Percentiles rank a stretch among this genome's conserved stretches.
These are phyloP conservation scores for Spialia ferax DNA, from an alignment of 2,888 invertebrate genomes.

Conservation along the genomic window DNA sequence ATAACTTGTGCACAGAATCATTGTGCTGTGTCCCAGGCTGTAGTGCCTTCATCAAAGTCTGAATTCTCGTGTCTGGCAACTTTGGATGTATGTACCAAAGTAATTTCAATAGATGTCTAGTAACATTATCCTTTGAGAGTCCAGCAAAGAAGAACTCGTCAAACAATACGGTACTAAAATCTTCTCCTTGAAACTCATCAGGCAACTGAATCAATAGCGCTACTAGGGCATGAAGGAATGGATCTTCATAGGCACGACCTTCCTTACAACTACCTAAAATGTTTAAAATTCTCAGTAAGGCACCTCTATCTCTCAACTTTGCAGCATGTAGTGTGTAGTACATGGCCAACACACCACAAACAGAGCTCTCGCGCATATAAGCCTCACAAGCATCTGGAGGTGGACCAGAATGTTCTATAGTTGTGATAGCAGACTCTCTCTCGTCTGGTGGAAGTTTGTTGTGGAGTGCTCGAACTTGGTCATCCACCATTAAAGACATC, in stretches of 20 bases:
- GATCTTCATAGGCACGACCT: conserved; percentile 97
- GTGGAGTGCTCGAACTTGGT: conserved; percentile 93
- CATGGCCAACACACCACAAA: conserved; percentile 97
- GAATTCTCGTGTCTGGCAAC: conserved; percentile 92
- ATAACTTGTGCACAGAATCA: conserved; percentile 93
- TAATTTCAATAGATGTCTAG: conserved; percentile 95
- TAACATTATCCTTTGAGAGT: conserved; percentile 95
- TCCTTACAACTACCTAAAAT: conserved; percentile 96
- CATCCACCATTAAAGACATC: conserved; percentile 97
- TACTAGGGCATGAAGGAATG: conserved; percentile 96
- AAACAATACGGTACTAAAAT: conserved; percentile 97
- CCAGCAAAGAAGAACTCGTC: conserved; percentile 98
- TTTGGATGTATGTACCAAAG: conserved; percentile 96
- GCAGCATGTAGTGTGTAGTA: conserved; percentile 97
- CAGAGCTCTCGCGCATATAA: conserved; percentile 96
- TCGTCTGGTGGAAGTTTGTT: conserved; percentile 97
- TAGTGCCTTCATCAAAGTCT: conserved; percentile 93
- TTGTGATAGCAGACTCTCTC: conserved; percentile 96
- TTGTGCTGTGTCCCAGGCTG: conserved; percentile 93
- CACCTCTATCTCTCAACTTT: conserved; percentile 92
- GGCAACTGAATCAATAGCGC: conserved; percentile 94
- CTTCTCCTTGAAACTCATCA: conserved; percentile 97
- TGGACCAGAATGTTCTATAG: conserved; percentile 97
- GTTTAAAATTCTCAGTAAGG: conserved; percentile 94
- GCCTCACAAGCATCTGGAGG: conserved; percentile 97